phyloP scores from a whole-genome alignment of 2,113 vertebrate genomes.

The Paracanthobrama guichenoti region DNA sequence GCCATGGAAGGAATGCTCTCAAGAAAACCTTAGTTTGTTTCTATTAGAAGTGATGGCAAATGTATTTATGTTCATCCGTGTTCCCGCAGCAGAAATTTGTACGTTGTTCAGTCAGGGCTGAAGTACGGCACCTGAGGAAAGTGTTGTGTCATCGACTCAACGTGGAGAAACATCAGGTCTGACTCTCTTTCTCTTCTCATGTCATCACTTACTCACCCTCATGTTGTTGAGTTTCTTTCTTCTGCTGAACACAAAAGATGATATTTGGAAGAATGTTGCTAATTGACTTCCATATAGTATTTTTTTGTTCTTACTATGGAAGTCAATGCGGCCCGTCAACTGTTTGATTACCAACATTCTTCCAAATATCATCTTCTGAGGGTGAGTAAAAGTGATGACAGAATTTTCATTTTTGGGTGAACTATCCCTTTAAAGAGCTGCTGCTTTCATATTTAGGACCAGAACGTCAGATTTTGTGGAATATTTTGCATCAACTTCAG shows the following conservation, averaged over 20 bases:
- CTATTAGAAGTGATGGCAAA: neutral
- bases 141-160: conserved; percentile 90
- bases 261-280: no score
- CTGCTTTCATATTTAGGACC: neutral
- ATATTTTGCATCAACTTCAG: neutral
- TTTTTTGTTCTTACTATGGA: no score
- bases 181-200: conserved; percentile 17
- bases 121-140: conserved; percentile 89
- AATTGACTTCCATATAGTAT: no score
- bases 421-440: neutral
- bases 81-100: conserved; percentile 90
- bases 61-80: conserved; percentile 5
- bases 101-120: conserved; percentile 90
- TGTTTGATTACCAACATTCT: no score
- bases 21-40: neutral
- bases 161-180: conserved; percentile 86
- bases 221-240: no score
- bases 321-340: no score
- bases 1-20: neutral
- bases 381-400: no score
- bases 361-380: no score
- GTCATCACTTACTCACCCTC: no score
- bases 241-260: no score
- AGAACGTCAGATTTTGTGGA: neutral
- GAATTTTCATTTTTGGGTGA: no score